Evolutionary conservation across 2,888 invertebrate species (phyloP).

Genomic region (Hirtodrosophila trivittata): DNA sequence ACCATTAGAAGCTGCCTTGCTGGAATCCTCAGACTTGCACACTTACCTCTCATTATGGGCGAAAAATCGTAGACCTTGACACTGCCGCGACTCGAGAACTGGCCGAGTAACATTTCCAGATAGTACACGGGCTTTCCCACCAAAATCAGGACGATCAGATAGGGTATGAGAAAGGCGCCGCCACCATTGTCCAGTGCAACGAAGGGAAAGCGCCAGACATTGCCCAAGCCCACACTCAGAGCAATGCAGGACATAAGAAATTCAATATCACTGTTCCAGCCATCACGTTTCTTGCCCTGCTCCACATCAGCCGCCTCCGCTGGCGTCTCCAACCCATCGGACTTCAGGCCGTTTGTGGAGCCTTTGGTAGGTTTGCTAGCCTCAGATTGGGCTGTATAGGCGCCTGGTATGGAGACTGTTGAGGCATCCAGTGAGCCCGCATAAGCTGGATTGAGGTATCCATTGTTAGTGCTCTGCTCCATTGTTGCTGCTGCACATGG

Average conservation of each 20-base stretch:
- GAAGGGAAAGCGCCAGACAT: constrained; percentile 88
- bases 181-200: constrained; percentile 88
- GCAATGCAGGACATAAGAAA: constrained; percentile 87
- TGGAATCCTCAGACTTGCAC: neutral
- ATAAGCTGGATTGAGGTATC: constrained; percentile 70
- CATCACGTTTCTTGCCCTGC: constrained; percentile 70
- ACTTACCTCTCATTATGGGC: constrained; percentile 88
- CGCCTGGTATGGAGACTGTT: constrained; percentile 70
- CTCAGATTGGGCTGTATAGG: constrained; percentile 51
- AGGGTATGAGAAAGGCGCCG: constrained; percentile 88
- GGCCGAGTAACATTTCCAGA: constrained; percentile 89
- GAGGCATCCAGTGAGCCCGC: constrained; percentile 68
- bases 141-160: constrained; percentile 86
- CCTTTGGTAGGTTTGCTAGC: too few relatives aligned
- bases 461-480: constrained; percentile 47
- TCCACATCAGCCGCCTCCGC: constrained; percentile 14
- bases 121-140: constrained; percentile 89
- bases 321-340: constrained; percentile 3
- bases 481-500: constrained; percentile 39
- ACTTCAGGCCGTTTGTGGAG: constrained; percentile 15
- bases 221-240: constrained; percentile 87
- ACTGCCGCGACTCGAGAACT: constrained; percentile 89
- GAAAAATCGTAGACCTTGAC: constrained; percentile 87
- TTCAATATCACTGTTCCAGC: constrained; percentile 87
- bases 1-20: neutral